These are phyloP conservation scores for Sturnira hondurensis DNA, from an alignment of 2,113 vertebrate genomes.

Conservation along the genomic window DNA sequence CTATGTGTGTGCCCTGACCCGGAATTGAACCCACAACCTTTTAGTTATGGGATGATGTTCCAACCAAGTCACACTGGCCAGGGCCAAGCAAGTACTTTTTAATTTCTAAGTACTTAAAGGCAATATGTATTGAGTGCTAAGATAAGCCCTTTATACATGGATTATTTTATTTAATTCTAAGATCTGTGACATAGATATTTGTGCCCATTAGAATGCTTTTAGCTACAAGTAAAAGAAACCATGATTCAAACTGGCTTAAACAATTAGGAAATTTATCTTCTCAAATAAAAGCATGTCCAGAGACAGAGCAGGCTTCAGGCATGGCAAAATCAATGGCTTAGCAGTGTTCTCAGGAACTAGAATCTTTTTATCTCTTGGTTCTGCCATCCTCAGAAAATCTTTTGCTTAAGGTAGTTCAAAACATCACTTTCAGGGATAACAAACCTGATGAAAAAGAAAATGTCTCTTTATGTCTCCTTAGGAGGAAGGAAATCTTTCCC, in stretches of 20 bases:
- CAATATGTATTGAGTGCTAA: neutral
- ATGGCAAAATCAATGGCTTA: neutral
- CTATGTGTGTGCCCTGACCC: no score
- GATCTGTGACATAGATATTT: neutral
- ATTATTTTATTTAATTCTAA: constrained; percentile 50
- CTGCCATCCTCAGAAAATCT: constrained; percentile 1
- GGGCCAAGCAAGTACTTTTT: neutral
- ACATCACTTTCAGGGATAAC: neutral
- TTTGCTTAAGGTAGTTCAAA: neutral
- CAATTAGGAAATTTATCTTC: neutral
- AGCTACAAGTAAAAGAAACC: constrained; percentile 19
- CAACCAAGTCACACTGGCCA: no score
- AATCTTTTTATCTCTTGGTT: neutral
- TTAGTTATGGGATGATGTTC: no score
- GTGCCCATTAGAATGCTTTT: neutral
- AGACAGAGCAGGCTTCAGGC: neutral
- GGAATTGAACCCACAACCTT: no score
- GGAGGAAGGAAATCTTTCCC: neutral
- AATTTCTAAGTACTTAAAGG: neutral
- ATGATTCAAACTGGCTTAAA: neutral
- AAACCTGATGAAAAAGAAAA: neutral
- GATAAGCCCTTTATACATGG: neutral
- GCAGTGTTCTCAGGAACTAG: neutral
- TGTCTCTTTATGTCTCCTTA: neutral
- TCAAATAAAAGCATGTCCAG: neutral